Conservation (phyloP, 2,113 vertebrate species). For the Monarcha castaneiventris region DNA sequence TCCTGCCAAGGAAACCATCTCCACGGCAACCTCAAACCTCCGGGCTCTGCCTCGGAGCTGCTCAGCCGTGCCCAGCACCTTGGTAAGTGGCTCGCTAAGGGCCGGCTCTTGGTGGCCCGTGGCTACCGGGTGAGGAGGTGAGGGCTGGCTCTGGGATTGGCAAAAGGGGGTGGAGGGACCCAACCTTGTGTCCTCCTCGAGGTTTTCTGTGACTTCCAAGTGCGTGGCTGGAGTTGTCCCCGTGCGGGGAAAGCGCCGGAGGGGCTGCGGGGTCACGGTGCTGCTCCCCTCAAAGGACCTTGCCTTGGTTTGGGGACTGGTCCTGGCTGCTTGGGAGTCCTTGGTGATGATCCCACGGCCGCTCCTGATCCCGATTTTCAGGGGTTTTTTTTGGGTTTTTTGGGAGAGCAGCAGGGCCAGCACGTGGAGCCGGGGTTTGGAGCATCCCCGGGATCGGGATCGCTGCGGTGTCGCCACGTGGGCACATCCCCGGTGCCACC, state of each 20-base stretch:
- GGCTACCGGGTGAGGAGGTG: neutral
- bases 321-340: rapidly evolving
- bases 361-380: rapidly evolving
- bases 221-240: rapidly evolving
- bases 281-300: neutral
- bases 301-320: rapidly evolving
- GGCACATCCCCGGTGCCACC: neutral
- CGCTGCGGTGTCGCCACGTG: rapidly evolving
- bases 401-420: neutral
- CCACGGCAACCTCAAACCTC: slow-evolving; percentile 34
- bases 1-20: slow-evolving; percentile 45
- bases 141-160: neutral
- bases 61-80: neutral
- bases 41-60: neutral
- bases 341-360: rapidly evolving
- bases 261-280: neutral
- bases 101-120: neutral
- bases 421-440: rapidly evolving
- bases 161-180: neutral
- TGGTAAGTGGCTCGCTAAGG: neutral
- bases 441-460: rapidly evolving
- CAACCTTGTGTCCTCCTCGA: neutral
- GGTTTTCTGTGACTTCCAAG: neutral
- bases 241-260: rapidly evolving
- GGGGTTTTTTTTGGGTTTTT: rapidly evolving